Evolutionary conservation across 2,797 vertebrate genomes (phyloP).

Genomic region (Ptychadena robeensis): DNA sequence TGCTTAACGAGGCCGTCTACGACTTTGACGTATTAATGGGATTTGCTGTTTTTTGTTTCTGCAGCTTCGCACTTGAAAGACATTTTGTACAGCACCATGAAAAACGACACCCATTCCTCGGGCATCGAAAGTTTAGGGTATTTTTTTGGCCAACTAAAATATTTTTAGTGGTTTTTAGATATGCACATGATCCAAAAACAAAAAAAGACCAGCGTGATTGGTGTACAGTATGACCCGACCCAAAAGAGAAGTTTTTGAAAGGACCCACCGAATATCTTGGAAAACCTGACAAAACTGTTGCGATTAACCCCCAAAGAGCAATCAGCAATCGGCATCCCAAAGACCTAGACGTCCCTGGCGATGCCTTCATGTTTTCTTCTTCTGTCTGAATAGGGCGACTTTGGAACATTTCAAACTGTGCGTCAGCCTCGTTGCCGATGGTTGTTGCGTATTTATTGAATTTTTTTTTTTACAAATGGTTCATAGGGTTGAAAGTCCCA

Average conservation of each 20-base stretch:
- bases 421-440: neutral
- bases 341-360: slow-evolving; percentile 60
- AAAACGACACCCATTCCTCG: neutral
- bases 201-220: neutral
- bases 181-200: neutral
- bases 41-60: neutral
- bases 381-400: slow-evolving; percentile 64
- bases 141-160: slow-evolving; percentile 4
- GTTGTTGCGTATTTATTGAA: neutral
- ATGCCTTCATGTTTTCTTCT: slow-evolving; percentile 65
- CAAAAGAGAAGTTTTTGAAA: neutral
- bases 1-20: neutral
- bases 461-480: slow-evolving; percentile 86
- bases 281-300: neutral
- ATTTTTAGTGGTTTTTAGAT: slow-evolving; percentile 38
- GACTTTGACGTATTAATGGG: slow-evolving; percentile 4
- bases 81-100: slow-evolving; percentile 52
- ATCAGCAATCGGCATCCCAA: slow-evolving; percentile 55
- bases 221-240: neutral
- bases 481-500: slow-evolving; percentile 92
- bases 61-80: slow-evolving; percentile 10
- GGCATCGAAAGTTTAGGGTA: neutral
- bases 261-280: slow-evolving; percentile 58
- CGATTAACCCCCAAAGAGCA: slow-evolving; percentile 54
- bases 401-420: slow-evolving; percentile 55